phyloP scores from a whole-genome alignment of 2,888 invertebrate species.

The Drosophila nr. perissopoda region DNA sequence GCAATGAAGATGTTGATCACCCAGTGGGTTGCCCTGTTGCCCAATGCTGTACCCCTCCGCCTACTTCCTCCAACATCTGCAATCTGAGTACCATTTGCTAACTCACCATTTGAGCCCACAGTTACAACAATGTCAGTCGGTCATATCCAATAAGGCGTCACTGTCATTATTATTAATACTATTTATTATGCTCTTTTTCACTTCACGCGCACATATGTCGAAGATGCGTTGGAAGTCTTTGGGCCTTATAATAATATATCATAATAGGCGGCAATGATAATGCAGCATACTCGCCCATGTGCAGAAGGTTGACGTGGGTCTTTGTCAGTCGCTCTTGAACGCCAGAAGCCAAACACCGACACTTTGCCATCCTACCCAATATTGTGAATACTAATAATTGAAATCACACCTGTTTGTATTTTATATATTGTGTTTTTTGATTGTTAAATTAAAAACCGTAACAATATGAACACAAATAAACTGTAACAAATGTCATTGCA shows the following conservation, averaged over 20 bases:
- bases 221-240: conserved; percentile 38
- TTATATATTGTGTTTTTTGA: background rate
- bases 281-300: conserved; percentile 48
- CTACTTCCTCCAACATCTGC: too few relatives aligned
- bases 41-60: conserved; percentile 16
- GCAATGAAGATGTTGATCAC: conserved; percentile 69
- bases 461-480: background rate
- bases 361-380: conserved; percentile 7
- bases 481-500: background rate
- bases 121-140: conserved; percentile 60
- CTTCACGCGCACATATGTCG: background rate
- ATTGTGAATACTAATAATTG: too few relatives aligned
- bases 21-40: conserved; percentile 38
- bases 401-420: background rate
- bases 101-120: conserved; percentile 21
- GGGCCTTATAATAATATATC: conserved; percentile 32
- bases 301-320: conserved; percentile 54
- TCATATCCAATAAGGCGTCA: conserved; percentile 41
- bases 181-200: conserved; percentile 20
- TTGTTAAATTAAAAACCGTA: background rate
- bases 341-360: conserved; percentile 4
- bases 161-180: conserved; percentile 34
- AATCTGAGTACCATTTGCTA: background rate
- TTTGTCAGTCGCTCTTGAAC: conserved; percentile 13
- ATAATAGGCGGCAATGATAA: conserved; percentile 50